Evolutionary conservation across 1,140 invertebrate species (phyloP).

Genomic region (Oncopeltus fasciatus): DNA sequence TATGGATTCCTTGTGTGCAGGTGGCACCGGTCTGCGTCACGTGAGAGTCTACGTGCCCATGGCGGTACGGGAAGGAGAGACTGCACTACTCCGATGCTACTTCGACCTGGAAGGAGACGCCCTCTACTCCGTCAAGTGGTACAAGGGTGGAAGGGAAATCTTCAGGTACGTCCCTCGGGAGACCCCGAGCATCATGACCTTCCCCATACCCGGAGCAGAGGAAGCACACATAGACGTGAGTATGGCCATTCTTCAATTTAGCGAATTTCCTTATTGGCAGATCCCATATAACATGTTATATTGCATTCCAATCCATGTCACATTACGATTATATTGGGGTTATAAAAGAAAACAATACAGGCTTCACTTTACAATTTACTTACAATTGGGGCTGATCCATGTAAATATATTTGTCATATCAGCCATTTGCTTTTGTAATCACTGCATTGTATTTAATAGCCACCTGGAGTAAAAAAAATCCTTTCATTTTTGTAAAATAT

Average conservation of each 20-base stretch:
- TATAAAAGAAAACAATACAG: no score
- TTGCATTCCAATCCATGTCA: no score
- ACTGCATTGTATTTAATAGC: no score
- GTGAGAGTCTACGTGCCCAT: conserved; percentile 33
- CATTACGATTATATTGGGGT: no score
- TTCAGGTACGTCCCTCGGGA: conserved; percentile 60
- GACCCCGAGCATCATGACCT: conserved; percentile 49
- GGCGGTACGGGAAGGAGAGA: conserved; percentile 33
- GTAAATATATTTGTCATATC: no score
- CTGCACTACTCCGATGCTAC: conserved; percentile 31
- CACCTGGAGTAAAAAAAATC: no score
- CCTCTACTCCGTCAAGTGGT: conserved; percentile 73
- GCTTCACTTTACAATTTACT: no score
- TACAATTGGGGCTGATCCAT: no score
- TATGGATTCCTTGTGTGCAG: conserved; percentile 1
- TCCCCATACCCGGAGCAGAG: conserved; percentile 41
- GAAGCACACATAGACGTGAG: conserved; percentile 10
- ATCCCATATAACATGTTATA: no score
- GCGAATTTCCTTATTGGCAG: neutral
- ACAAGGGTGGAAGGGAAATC: conserved; percentile 59
- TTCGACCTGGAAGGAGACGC: conserved; percentile 35
- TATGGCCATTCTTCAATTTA: neutral
- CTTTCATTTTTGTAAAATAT: no score
- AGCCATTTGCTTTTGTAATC: no score
- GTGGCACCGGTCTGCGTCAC: conserved; percentile 26